Base-by-base conservation (phyloP, 2,888 invertebrate species). In the Ophraella communa region DNA sequence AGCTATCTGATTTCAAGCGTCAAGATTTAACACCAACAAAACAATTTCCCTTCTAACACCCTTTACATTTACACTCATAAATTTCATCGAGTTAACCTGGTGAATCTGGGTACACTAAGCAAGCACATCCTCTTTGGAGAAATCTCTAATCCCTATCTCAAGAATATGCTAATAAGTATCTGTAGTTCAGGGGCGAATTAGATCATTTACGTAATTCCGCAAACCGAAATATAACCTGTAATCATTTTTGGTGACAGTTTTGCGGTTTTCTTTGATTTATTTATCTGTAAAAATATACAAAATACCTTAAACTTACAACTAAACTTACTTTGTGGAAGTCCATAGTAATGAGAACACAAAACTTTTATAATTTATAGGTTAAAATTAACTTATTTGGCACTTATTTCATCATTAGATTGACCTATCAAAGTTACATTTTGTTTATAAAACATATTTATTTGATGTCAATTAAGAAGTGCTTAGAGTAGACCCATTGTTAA, bases 141-240 rank as follows among this genome's bases (percentile, higher is more conserved):
- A 57, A 57, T 52, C 52, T 30, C 18, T 44, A 60, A 53, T 52
- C 44, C 44, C 44, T 21, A 42, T 53, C 42, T 44, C 51, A 11
- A 52, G 33, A 51, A 44, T 60, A 60, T 60, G 60, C 60, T 60
- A 60, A 60, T 58, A n/a, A 39, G 14, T 14, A 39, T 8, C 39
- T 39, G 14, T 8, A 39, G 2, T 5, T 39, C 14, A 4, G 33
- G n/a, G 27, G n/a, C 35, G 11, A 8, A 11, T 35, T 35, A 4
- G 35, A 1, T 35, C 3, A 35, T 35, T 35, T 35, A 35, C n/a
- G 14, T 14, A 35, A 0, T 3, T 10, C 17, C 8, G 30, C 11
- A 17, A 17, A 17, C n/a, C 35, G n/a, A 35, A 17, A 17, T 39
- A 1, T 7, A 39, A 39, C 17, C 4, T 7, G 5, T 14, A 14